Base-by-base conservation (phyloP, 1,140 invertebrate genomes). In the Heliconius nattereri region DNA sequence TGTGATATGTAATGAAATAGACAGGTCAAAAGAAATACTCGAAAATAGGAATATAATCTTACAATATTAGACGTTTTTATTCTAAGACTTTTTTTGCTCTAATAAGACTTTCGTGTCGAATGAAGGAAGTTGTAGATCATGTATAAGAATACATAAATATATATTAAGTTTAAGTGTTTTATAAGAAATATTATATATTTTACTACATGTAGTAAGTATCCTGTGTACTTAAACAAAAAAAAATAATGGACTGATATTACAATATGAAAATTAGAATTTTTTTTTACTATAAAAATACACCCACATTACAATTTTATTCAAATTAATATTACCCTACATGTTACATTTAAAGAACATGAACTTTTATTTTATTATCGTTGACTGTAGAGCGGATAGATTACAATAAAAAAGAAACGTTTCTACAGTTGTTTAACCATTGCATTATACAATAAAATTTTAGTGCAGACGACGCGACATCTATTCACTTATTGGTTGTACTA, bases 391-490 rank as follows among this genome's bases (percentile, higher is more conserved):
- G 60, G 60, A 66, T 66, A 66, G 26, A 66, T 66, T 66, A 66
- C 0, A 29, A 29, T 66, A 66, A 66, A 66, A 66, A 60, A 60
- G 32, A 66, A 6, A 16, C 60, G 6, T 66, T 66, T 16, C 60
- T 11, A 16, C 1, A 66, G 60, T 66, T 26, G 23, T 66, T 66
- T 66, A 16, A 66, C 16, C 5, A 66, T 66, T 29, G 23, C 23
- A 66, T 66, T 26, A 66, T 26, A 16, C 29, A 66, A 66, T 66
- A 66, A 66, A 66, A 29, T 66, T 66, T 66, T 26, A 66, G 13
- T 66, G 60, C 60, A 66, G 60, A 66, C 60, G 23, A 29, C 23
- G 60, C 60, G 60, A 66, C 60, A 13, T 66, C 60, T 29, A 66
- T 29, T 29, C 60, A 16, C 11, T 66, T 66, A 66, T 29, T 66